Evolutionary conservation across 2,113 vertebrate species (phyloP).

Genomic region (Thryonomys swinderianus): DNA sequence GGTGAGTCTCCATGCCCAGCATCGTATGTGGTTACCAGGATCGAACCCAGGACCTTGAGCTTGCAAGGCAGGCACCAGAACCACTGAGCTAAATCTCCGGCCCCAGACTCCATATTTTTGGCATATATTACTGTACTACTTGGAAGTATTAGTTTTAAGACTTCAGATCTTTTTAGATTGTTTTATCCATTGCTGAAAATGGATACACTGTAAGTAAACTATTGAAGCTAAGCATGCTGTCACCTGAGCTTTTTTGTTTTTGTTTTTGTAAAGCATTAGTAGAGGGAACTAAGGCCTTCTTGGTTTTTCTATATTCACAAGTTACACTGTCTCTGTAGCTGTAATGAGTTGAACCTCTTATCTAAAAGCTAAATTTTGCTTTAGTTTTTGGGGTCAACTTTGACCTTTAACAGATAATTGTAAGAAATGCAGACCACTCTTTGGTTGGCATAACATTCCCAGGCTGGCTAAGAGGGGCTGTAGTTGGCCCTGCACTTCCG

Average conservation of each 20-base stretch:
- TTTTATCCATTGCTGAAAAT: neutral
- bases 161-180: slow-evolving; percentile 16
- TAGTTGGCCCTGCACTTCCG: neutral
- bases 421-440: neutral
- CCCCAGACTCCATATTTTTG: slow-evolving; percentile 24
- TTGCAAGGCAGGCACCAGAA: too few relatives aligned
- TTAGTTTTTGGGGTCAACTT: neutral
- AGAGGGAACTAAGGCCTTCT: neutral
- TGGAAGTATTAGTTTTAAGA: slow-evolving; percentile 45
- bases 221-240: neutral
- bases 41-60: too few relatives aligned
- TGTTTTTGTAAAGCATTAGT: neutral
- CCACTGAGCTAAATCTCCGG: too few relatives aligned
- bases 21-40: too few relatives aligned
- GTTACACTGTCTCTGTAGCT: neutral
- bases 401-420: neutral
- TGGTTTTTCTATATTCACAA: neutral
- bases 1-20: too few relatives aligned
- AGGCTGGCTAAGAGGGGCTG: neutral
- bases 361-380: slow-evolving; percentile 13
- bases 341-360: neutral
- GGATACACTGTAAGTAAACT: slow-evolving; percentile 45
- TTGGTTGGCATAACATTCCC: neutral
- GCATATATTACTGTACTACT: neutral
- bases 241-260: neutral